A percentile compares a stretch with the other conserved stretches of the same genome.
phyloP scores from a whole-genome alignment of 2,113 vertebrate genomes.

The Gorsachius goisagi region DNA sequence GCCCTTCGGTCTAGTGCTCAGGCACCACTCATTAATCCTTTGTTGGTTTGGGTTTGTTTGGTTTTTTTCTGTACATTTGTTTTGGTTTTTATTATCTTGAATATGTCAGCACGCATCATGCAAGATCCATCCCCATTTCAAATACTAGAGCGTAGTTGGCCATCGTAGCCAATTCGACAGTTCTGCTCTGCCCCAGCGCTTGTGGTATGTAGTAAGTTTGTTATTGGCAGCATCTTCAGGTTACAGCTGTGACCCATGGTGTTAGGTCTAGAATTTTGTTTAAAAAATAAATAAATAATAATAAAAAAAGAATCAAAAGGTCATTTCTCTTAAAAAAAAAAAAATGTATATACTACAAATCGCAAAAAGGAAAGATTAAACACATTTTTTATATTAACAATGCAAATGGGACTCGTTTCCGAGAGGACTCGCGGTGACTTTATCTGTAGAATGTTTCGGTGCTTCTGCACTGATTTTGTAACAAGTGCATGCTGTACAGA shows the following conservation, averaged over 20 bases:
- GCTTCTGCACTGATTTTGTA: slow-evolving; percentile 53
- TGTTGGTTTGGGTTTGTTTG: neutral
- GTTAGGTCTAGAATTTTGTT: neutral
- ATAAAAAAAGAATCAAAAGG: neutral
- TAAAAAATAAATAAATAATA: neutral
- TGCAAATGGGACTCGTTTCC: slow-evolving; percentile 8
- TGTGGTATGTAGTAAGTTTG: neutral
- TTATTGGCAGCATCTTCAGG: neutral
- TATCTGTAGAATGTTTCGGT: slow-evolving; percentile 43
- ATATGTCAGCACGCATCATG: neutral
- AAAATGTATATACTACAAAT: slow-evolving; percentile 34
- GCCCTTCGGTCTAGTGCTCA: neutral
- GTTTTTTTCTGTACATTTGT: neutral
- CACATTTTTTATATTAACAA: slow-evolving; percentile 49
- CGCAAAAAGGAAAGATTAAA: slow-evolving; percentile 19
- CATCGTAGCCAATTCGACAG: neutral
- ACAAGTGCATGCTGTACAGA: slow-evolving; percentile 74
- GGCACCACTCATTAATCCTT: neutral
- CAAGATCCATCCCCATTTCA: neutral
- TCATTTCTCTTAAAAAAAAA: neutral
- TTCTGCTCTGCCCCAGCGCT: neutral
- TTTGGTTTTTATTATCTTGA: neutral
- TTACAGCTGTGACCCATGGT: neutral
- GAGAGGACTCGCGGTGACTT: slow-evolving; percentile 9
- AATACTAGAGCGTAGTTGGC: neutral